Evolutionary conservation across 2,888 invertebrate genomes (phyloP).

Genomic region (Trypoxylon attenuatum): DNA sequence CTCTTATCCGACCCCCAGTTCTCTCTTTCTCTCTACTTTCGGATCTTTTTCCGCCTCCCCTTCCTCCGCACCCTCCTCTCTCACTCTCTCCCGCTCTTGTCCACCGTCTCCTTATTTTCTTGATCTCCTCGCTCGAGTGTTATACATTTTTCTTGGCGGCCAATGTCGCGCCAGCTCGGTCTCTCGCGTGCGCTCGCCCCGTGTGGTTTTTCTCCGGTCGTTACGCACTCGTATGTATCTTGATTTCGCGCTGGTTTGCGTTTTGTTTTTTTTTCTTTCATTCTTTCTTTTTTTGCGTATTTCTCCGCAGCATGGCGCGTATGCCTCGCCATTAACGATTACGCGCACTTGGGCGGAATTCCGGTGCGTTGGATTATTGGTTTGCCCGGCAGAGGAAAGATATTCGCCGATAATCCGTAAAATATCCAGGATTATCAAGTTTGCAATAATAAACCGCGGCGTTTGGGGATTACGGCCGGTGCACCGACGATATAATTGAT

Average conservation of each 20-base stretch:
- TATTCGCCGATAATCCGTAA: constrained; percentile 16
- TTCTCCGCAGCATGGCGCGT: not conserved
- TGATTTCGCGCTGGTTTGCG: not conserved
- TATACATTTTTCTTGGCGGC: not conserved
- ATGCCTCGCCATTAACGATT: not conserved
- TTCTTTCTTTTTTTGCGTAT: constrained; percentile 2
- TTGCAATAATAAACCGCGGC: constrained; percentile 30
- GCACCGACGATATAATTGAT: constrained; percentile 44
- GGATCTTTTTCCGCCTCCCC: constrained; percentile 19
- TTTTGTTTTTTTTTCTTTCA: too few relatives aligned
- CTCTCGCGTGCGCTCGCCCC: too few relatives aligned
- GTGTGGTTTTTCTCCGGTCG: too few relatives aligned
- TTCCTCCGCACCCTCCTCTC: constrained; percentile 29
- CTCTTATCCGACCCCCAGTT: too few relatives aligned
- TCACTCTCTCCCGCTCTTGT: constrained; percentile 33
- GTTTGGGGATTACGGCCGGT: constrained; percentile 19
- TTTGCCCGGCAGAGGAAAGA: not conserved
- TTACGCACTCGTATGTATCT: too few relatives aligned
- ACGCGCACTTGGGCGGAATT: not conserved
- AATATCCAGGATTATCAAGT: constrained; percentile 33
- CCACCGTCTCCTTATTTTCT: constrained; percentile 17
- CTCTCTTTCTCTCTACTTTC: not conserved
- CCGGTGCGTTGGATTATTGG: not conserved
- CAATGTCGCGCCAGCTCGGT: too few relatives aligned
- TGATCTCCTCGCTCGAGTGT: constrained; percentile 4